Conservation (phyloP, 2,888 invertebrate species). For the Apamea sordens region DNA sequence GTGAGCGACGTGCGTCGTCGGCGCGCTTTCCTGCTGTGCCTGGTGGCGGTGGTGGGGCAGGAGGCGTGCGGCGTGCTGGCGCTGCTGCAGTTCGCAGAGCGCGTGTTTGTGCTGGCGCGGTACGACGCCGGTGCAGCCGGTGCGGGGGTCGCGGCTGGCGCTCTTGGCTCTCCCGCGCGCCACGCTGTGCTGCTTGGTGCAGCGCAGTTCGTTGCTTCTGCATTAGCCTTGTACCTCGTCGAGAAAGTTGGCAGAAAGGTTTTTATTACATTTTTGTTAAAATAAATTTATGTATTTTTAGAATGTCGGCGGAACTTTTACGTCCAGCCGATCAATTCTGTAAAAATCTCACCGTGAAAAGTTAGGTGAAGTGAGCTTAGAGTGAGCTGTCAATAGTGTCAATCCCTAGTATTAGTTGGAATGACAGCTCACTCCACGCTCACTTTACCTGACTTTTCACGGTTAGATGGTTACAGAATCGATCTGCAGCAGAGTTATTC, state of each 20-base stretch:
- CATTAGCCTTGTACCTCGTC: constrained; percentile 76
- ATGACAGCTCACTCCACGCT: too few species aligned
- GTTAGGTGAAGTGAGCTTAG: too few species aligned
- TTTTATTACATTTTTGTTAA: constrained; percentile 26
- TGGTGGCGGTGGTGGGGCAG: constrained; percentile 79
- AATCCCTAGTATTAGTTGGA: too few species aligned
- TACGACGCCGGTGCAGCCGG: constrained; percentile 49
- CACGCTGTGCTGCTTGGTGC: constrained; percentile 77
- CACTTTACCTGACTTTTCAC: too few species aligned
- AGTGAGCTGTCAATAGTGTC: too few species aligned
- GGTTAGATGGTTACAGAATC: too few species aligned
- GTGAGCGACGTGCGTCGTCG: constrained; percentile 75
- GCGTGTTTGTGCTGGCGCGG: constrained; percentile 77
- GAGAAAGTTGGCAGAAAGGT: constrained; percentile 82
- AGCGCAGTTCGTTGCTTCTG: constrained; percentile 77
- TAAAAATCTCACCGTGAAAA: too few species aligned
- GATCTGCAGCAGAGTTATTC: background rate
- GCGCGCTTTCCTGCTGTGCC: constrained; percentile 76
- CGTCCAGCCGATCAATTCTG: too few species aligned
- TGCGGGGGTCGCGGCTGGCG: constrained; percentile 37
- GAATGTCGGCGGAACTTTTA: background rate
- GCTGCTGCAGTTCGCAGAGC: constrained; percentile 83
- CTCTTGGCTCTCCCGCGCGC: constrained; percentile 71
- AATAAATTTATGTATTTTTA: background rate
- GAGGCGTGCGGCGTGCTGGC: constrained; percentile 82